Evolutionary conservation across 2,888 invertebrate genomes (phyloP), one percentile per base, ranked within the genome.

Genomic region (Tolmerus cingulatus): DNA sequence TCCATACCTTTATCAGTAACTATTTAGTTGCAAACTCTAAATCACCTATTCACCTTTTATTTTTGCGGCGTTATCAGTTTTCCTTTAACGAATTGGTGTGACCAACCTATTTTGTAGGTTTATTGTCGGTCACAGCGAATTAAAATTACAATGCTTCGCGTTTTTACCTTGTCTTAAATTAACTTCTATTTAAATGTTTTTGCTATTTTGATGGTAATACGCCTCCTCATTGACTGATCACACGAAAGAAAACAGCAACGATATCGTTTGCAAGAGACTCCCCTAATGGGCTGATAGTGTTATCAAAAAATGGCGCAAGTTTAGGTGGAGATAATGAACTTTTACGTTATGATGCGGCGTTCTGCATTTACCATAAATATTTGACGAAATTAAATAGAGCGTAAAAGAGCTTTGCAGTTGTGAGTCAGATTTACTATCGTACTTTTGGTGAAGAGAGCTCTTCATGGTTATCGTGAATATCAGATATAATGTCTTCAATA

Each of bases 1-100:
- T 87, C 86, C 76, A 82, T 86, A 19, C 37, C 86, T 37, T 74
- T 55, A 30, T 88, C 87, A 30, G 1, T 30, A 78, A 78, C 34
- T 43, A n/a, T n/a, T n/a, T n/a, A 76, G 9, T 34, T 1, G 34
- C 16, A 16, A n/a, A 19, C 2, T 14, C 3, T 12, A n/a, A n/a
- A 43, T n/a, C 78, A 77, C 78, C 43, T 40, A 43, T 40, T 78
- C 78, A 78, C 37, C 78, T 78, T 78, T 78, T 78, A 43, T 78
- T 78, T 78, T 78, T 43, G 12, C 37, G 16, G 14, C 78, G 40
- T 46, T 78, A 78, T 78, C 78, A 78, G 27, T 40, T n/a, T 77
- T 3, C 19, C 19, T 77, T 77, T 37, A 37, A 43, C 46, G 40
- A 40, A 19, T n/a, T n/a, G 1, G 12, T 78, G 12, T n/a, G 23